A percentile compares a stretch with the other conserved stretches of the same genome.
These are phyloP conservation scores for Tachuris rubrigastra DNA, from an alignment of 2,113 vertebrate genomes.

Conservation along the genomic window DNA sequence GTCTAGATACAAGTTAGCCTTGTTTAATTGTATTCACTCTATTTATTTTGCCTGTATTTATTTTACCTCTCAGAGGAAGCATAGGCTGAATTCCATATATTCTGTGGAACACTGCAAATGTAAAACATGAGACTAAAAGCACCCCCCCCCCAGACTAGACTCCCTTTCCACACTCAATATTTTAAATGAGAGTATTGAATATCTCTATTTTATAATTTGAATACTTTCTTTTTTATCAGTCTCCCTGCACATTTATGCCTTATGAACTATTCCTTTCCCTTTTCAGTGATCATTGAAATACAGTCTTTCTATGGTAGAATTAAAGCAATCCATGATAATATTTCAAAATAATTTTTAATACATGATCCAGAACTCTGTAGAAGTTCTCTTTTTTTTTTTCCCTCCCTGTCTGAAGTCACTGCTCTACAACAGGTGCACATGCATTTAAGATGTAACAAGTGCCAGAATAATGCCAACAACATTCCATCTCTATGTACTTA, in stretches of 20 bases:
- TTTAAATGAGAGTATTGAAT: constrained; percentile 24
- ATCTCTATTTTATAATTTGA: constrained; percentile 13
- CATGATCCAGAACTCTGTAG: not conserved
- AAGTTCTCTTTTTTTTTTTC: not conserved
- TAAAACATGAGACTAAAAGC: constrained; percentile 7
- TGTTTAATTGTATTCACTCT: not conserved
- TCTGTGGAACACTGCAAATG: not conserved
- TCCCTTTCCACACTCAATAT: not conserved
- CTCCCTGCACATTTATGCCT: not conserved
- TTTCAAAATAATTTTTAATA: not conserved
- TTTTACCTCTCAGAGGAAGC: not conserved
- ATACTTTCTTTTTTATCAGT: not conserved
- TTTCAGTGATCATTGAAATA: not conserved
- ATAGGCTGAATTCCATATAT: constrained; percentile 9
- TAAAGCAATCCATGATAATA: not conserved
- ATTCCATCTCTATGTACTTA: not conserved
- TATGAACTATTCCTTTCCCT: not conserved
- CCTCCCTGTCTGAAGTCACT: not conserved
- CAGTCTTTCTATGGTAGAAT: not conserved
- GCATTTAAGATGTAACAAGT: not conserved
- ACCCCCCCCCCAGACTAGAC: not conserved
- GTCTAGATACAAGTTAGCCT: not conserved
- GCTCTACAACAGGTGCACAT: not conserved
- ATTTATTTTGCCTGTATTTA: constrained; percentile 24
- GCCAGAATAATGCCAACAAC: not conserved